Conservation (phyloP, 2,888 invertebrate genomes). For the Philopedon plagiatum region DNA sequence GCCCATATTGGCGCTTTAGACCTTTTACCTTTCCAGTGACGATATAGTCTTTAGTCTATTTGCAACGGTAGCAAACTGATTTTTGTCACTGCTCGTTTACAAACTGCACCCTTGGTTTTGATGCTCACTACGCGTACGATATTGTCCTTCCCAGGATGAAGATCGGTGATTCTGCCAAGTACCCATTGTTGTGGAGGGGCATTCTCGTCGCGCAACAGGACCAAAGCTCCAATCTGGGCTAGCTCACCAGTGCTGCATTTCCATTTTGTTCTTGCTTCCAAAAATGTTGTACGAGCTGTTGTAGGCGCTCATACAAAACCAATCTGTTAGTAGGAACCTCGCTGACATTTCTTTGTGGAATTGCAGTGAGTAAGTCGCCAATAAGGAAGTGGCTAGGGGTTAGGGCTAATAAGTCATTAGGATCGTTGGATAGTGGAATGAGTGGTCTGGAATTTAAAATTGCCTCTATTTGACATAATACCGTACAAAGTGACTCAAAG, state of each 20-base stretch:
- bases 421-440: slow-evolving; percentile 44
- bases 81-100: too few species aligned
- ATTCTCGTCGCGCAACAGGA: slow-evolving; percentile 40
- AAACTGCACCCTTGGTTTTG: too few species aligned
- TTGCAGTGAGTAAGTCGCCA: background rate
- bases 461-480: slow-evolving; percentile 55
- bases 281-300: slow-evolving; percentile 49
- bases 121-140: slow-evolving; percentile 23
- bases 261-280: slow-evolving; percentile 48
- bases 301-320: slow-evolving; percentile 23
- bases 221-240: slow-evolving; percentile 17
- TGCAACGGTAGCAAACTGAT: too few species aligned
- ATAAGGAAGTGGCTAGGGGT: slow-evolving; percentile 52
- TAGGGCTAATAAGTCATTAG: slow-evolving; percentile 39
- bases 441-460: slow-evolving; percentile 58
- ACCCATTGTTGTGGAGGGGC: slow-evolving; percentile 25
- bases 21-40: too few species aligned
- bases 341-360: slow-evolving; percentile 34
- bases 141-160: slow-evolving; percentile 14
- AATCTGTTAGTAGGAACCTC: slow-evolving; percentile 25
- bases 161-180: slow-evolving; percentile 16
- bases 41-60: too few species aligned
- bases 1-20: too few species aligned
- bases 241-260: background rate
- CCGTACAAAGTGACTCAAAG: slow-evolving; percentile 55